These are phyloP conservation scores for Leptinotarsa juncta DNA, from an alignment of 2,888 invertebrate genomes.

Conservation along the genomic window DNA sequence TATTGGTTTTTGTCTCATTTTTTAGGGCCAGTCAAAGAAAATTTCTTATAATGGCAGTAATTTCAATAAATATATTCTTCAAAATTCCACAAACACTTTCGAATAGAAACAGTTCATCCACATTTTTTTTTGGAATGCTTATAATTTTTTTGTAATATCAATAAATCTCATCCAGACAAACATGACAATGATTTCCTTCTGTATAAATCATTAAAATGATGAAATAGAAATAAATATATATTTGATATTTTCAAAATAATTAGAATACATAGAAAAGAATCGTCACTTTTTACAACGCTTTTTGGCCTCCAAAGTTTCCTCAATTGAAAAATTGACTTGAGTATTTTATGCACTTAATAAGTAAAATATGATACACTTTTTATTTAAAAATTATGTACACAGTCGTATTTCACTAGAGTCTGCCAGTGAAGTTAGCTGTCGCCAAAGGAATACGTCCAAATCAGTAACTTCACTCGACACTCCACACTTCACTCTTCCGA, in stretches of 20 bases:
- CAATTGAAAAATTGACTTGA: slow-evolving; percentile 50
- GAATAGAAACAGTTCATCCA: slow-evolving; percentile 38
- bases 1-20: not conserved
- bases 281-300: slow-evolving; percentile 44
- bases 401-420: slow-evolving; percentile 4
- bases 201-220: slow-evolving; percentile 19
- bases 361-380: slow-evolving; percentile 40
- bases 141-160: slow-evolving; percentile 44
- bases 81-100: slow-evolving; percentile 34
- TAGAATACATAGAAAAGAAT: slow-evolving; percentile 46
- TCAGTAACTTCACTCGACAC: not conserved
- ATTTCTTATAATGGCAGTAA: not conserved
- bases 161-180: slow-evolving; percentile 42
- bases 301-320: slow-evolving; percentile 52
- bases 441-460: slow-evolving; percentile 8
- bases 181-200: slow-evolving; percentile 28
- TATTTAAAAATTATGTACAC: slow-evolving; percentile 46
- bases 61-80: slow-evolving; percentile 25
- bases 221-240: slow-evolving; percentile 47
- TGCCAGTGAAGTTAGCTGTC: not conserved
- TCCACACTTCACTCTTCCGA: slow-evolving; percentile 31
- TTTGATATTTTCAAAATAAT: slow-evolving; percentile 45
- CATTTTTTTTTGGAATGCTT: slow-evolving; percentile 49
- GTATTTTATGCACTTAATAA: slow-evolving; percentile 48
- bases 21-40: not conserved